Base-by-base conservation (phyloP, 1,140 invertebrate genomes). In the Harlomillsia oculata region DNA sequence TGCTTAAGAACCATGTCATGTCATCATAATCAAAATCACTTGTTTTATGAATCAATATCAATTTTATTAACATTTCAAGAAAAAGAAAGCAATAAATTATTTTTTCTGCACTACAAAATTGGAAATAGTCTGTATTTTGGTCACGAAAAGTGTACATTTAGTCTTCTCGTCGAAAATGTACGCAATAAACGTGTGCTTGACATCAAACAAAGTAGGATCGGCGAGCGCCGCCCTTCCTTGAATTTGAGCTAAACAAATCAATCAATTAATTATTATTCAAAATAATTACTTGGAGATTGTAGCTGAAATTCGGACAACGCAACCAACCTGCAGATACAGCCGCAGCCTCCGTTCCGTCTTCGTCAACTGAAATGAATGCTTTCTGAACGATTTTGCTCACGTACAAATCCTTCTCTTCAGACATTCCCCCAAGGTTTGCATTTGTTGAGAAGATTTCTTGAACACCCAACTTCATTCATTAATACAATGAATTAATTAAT, bases 141-240 rank as follows among this genome's bases (percentile, higher is more conserved):
- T n/a, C n/a, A 60, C 21, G 16, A 60, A 46, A 4, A 60, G 36
- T 1, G 45, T 30, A 4, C 52, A 30, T 8, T 45, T 54, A 6
- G 53, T 46, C 2, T 46, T 23, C 28, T 36, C 13, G 23, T 60
- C 58, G 14, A 40, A 55, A 8, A 60, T 40, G 40, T 48, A 60
- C 2, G 52, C 48, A 18, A 60, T 29, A 18, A 60, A 60, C 6
- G 58, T 52, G 5, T 53, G 32, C 25, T 60, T 55, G 5, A 23
- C 58, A 9, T 30, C 29, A 43, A 58, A 52, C 2, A 39, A 34
- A 0, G 41, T 46, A 5, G 45, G n/a, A 6, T 14, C 20, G 3
- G 34, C 5, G 26, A 50, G 20, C 18, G 16, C 34, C 1, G 20
- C 16, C 26, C 34, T 50, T 3, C n/a, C 20, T 2, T 9, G 18